Evolutionary conservation across 2,797 vertebrate species (phyloP).

Genomic region (Silurus aristotelis): DNA sequence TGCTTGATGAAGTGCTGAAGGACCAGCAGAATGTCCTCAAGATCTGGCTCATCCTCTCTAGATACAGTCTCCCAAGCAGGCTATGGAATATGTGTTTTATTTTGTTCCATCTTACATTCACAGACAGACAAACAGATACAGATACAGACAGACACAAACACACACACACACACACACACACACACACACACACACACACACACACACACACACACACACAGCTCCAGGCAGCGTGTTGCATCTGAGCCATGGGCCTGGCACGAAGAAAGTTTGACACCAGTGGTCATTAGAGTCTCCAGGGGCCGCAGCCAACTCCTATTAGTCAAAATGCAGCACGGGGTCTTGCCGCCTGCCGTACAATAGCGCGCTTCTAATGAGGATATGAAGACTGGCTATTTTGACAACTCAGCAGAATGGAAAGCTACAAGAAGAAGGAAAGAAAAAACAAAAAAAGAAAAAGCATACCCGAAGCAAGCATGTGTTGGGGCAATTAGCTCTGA

Average conservation of each 20-base stretch:
- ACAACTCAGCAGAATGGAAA: constrained; percentile 54
- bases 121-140: neutral
- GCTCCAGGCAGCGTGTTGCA: constrained; percentile 49
- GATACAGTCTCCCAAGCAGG: neutral
- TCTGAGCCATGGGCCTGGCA: constrained; percentile 53
- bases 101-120: neutral
- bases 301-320: constrained; percentile 63
- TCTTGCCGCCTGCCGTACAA: constrained; percentile 60
- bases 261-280: constrained; percentile 48
- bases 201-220: constrained; percentile 33
- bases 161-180: too few relatives aligned
- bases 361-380: constrained; percentile 66
- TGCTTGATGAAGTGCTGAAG: neutral
- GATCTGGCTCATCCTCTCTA: neutral
- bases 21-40: neutral
- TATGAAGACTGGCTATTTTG: constrained; percentile 58
- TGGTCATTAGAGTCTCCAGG: constrained; percentile 64
- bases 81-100: constrained; percentile 24
- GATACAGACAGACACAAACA: constrained; percentile 18
- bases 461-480: constrained; percentile 55
- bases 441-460: constrained; percentile 40
- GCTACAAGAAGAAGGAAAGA: constrained; percentile 42
- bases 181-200: neutral
- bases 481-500: constrained; percentile 54
- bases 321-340: constrained; percentile 56